Conservation (phyloP, 2,113 vertebrate genomes). For the Willisornis vidua region DNA sequence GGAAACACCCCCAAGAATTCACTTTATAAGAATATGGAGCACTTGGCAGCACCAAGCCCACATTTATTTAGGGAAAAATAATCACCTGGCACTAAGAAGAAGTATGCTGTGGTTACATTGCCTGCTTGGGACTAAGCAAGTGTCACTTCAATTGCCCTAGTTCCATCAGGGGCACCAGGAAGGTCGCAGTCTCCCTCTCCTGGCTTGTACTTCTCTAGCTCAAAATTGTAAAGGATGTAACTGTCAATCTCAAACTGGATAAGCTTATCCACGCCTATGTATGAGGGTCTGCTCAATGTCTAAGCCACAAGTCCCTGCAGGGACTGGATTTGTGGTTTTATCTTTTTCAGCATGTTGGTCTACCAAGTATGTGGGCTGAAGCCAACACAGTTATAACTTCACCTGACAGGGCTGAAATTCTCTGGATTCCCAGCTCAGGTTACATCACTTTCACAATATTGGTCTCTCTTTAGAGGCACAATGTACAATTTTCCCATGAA, state of each 20-base stretch:
- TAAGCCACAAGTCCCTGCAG: not conserved
- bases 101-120: not conserved
- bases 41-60: not conserved
- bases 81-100: not conserved
- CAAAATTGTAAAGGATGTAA: not conserved
- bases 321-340: accelerated
- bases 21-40: not conserved
- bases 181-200: not conserved
- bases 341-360: not conserved
- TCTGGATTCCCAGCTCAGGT: not conserved
- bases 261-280: accelerated
- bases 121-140: not conserved
- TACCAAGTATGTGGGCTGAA: not conserved
- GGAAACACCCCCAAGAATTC: not conserved
- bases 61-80: not conserved
- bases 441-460: not conserved
- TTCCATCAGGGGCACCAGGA: not conserved
- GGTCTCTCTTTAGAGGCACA: not conserved
- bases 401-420: not conserved
- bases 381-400: not conserved
- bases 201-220: not conserved
- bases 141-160: not conserved
- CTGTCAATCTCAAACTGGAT: not conserved
- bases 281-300: not conserved
- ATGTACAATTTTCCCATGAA: not conserved